A percentile compares a stretch with the other conserved stretches of the same genome.
These are phyloP conservation scores for Athrips mouffetella DNA, from an alignment of 2,888 invertebrate genomes.

Conservation along the genomic window DNA sequence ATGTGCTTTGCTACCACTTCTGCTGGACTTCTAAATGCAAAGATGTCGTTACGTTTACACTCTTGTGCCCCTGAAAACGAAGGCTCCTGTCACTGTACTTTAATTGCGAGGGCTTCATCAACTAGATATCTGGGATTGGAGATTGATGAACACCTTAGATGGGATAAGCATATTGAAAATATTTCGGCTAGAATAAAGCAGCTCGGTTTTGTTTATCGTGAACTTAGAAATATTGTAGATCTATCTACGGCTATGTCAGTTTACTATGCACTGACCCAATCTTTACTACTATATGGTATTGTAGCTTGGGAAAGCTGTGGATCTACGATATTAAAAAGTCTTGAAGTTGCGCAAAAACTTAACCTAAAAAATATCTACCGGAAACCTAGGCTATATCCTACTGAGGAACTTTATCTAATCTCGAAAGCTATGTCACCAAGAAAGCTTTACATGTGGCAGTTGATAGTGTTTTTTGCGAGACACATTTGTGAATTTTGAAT, in stretches of 20 bases:
- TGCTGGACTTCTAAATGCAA: too few species aligned
- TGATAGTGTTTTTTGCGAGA: background rate
- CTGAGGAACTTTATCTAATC: background rate
- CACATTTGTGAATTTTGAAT: background rate
- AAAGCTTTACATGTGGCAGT: background rate
- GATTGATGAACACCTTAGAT: too few species aligned
- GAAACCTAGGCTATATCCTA: background rate
- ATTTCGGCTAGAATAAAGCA: background rate
- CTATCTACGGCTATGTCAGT: background rate
- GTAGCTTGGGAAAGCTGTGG: conserved; percentile 1
- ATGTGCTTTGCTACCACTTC: too few species aligned
- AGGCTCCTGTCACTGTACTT: too few species aligned
- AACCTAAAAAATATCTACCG: background rate
- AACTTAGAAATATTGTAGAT: background rate
- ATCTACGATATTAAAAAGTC: background rate
- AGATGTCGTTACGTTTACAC: too few species aligned
- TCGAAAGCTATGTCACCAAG: background rate
- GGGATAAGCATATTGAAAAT: background rate
- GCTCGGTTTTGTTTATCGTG: background rate
- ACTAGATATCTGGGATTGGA: too few species aligned
- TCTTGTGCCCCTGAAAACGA: too few species aligned
- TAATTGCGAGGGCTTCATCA: too few species aligned
- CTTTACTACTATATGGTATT: conserved; percentile 1
- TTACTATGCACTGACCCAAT: background rate
- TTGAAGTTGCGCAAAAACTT: background rate